Conservation (phyloP, 2,113 vertebrate species). For the Microtus montanus region DNA sequence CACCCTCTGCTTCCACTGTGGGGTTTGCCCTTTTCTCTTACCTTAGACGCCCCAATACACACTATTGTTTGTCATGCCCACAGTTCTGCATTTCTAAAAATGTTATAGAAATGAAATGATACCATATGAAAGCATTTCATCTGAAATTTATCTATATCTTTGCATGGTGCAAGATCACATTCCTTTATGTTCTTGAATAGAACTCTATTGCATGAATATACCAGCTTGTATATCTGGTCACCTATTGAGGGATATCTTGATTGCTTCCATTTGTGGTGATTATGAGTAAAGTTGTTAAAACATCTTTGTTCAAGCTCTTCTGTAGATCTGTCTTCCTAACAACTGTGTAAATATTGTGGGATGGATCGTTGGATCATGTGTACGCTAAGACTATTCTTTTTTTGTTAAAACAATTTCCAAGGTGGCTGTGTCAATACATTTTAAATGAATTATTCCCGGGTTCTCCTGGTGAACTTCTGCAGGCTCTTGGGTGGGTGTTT, state of each 20-base stretch:
- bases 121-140: not conserved
- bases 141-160: not conserved
- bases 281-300: slow-evolving; percentile 31
- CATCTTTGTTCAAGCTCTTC: not conserved
- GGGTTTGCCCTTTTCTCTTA: not conserved
- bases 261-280: slow-evolving; percentile 15
- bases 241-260: not conserved
- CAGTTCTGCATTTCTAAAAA: slow-evolving; percentile 9
- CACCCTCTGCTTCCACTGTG: not conserved
- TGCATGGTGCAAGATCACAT: not conserved
- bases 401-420: not conserved
- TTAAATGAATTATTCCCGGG: slow-evolving; percentile 15
- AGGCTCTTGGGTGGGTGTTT: not conserved
- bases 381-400: slow-evolving; percentile 8
- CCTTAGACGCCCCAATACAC: not conserved
- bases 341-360: not conserved
- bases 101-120: not conserved
- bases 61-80: not conserved
- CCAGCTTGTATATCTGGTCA: not conserved
- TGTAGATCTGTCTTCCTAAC: not conserved
- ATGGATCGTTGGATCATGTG: not conserved
- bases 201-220: not conserved
- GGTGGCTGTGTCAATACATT: not conserved
- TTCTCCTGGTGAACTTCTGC: not conserved
- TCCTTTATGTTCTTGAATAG: slow-evolving; percentile 14